Percentiles rank a stretch among this genome's conserved stretches.
These are phyloP conservation scores for Neolamprologus kungweensis DNA, from an alignment of 2,113 vertebrate species.

Conservation along the genomic window DNA sequence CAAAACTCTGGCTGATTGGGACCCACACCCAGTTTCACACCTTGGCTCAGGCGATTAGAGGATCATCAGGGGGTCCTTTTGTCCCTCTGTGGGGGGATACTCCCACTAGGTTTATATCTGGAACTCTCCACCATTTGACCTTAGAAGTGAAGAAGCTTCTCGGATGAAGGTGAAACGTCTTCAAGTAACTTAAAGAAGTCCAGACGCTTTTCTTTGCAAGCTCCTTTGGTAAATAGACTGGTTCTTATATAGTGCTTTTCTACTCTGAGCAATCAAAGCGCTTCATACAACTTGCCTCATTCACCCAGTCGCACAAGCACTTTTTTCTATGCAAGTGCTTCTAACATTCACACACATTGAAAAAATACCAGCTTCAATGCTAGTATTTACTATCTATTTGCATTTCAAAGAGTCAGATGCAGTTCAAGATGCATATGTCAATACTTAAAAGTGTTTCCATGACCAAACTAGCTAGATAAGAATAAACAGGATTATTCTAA, in stretches of 20 bases:
- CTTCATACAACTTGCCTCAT: background rate
- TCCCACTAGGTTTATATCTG: too few relatives aligned
- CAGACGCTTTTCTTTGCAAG: background rate
- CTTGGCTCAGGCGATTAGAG: too few relatives aligned
- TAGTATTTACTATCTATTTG: background rate
- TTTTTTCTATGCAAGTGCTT: background rate
- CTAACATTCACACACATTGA: background rate
- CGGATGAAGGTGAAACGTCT: too few relatives aligned
- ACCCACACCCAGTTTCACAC: too few relatives aligned
- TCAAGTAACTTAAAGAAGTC: too few relatives aligned
- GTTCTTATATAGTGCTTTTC: background rate
- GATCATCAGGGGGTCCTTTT: too few relatives aligned
- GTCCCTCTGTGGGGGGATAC: too few relatives aligned
- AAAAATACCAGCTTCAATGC: background rate
- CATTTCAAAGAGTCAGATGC: background rate
- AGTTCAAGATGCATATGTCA: background rate
- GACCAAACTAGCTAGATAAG: background rate
- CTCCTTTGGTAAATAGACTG: background rate
- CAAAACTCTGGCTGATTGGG: fast-evolving
- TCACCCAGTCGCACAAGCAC: background rate
- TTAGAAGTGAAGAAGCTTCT: too few relatives aligned
- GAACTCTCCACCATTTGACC: too few relatives aligned
- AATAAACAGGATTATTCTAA: background rate
- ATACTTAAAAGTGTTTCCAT: background rate
- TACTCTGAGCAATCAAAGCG: background rate